These are phyloP conservation scores for Iselma pallidipennis DNA, from an alignment of 2,888 invertebrate species.

Conservation along the genomic window DNA sequence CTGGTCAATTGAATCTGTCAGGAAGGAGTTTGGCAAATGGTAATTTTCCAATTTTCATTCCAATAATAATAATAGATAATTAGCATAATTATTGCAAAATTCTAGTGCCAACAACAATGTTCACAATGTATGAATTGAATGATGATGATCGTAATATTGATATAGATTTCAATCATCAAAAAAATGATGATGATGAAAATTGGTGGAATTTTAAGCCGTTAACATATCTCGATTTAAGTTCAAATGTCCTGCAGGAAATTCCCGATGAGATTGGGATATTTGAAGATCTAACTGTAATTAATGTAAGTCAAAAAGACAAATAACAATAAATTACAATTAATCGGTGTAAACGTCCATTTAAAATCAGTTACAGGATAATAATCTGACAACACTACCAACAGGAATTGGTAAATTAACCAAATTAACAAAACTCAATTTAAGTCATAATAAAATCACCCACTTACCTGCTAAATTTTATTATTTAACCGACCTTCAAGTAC, in stretches of 20 bases:
- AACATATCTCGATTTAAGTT: slow-evolving; percentile 76
- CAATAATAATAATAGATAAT: neutral
- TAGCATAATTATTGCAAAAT: slow-evolving; percentile 9
- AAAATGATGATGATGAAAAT: slow-evolving; percentile 56
- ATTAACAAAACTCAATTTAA: slow-evolving; percentile 69
- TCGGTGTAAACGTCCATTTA: slow-evolving; percentile 28
- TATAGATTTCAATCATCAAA: slow-evolving; percentile 62
- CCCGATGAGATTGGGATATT: slow-evolving; percentile 69
- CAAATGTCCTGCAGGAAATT: slow-evolving; percentile 68
- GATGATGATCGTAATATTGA: slow-evolving; percentile 64
- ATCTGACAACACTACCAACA: slow-evolving; percentile 69
- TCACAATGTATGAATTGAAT: slow-evolving; percentile 71
- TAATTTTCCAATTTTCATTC: slow-evolving; percentile 48
- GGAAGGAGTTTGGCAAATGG: slow-evolving; percentile 75
- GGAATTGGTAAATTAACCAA: slow-evolving; percentile 73
- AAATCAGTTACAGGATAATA: slow-evolving; percentile 81
- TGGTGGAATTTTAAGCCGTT: slow-evolving; percentile 89
- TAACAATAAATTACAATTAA: slow-evolving; percentile 9
- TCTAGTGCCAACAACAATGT: slow-evolving; percentile 73
- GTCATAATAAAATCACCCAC: slow-evolving; percentile 67
- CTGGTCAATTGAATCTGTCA: slow-evolving; percentile 79
- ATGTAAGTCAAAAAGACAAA: slow-evolving; percentile 64
- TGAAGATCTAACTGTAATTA: slow-evolving; percentile 68
- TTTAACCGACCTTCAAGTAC: slow-evolving; percentile 69
- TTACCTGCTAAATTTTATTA: slow-evolving; percentile 71